Base-by-base conservation (phyloP, 1,140 invertebrate genomes). In the Aphidius ervi region DNA sequence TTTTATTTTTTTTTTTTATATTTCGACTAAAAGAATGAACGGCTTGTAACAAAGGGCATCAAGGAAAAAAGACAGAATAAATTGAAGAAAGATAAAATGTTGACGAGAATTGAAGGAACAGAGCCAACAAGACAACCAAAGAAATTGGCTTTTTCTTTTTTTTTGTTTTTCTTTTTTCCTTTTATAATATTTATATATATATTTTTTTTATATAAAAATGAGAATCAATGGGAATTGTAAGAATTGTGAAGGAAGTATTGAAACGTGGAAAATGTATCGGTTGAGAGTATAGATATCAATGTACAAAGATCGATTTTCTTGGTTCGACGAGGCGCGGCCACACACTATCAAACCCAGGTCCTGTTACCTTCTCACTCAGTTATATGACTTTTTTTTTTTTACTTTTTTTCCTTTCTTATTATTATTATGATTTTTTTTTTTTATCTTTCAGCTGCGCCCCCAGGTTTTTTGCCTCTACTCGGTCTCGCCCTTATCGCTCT, bases 281-380 rank as follows among this genome's bases (percentile, higher is more conserved):
- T 56, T 42, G 16, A 41, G 20, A 50, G 58, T 60, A 53, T 60
- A 55, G 59, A 60, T 60, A 60, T 60, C 59, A 60, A 60, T 43
- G 59, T 60, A 47, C 41, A 59, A 59, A 60, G 59, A 60, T 60
- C 59, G 59, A 60, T 60, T 60, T 60, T 60, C 59, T 54, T 50
- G 43, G 50, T 60, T 60, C 59, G 59, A 54, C 59, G 59, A 60
- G 59, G 59, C 59, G 59, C 59, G 59, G 59, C 50, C 59, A 60
- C 59, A 60, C 56, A 55, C 59, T 55, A 60, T 52, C 59, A 60
- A 52, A 31, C 23, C 23, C 59, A 60, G 59, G 59, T 60, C 52
- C 59, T 55, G 45, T n/a, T 55, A 9, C 45, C 52, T 37, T 54
- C 20, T 60, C 59, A 55, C 59, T 55, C 50, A 42, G 3, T 49